Evolutionary conservation across 2,113 vertebrate genomes (phyloP), one percentile per base, ranked within the genome.

Genomic region (Phoxinus phoxinus): DNA sequence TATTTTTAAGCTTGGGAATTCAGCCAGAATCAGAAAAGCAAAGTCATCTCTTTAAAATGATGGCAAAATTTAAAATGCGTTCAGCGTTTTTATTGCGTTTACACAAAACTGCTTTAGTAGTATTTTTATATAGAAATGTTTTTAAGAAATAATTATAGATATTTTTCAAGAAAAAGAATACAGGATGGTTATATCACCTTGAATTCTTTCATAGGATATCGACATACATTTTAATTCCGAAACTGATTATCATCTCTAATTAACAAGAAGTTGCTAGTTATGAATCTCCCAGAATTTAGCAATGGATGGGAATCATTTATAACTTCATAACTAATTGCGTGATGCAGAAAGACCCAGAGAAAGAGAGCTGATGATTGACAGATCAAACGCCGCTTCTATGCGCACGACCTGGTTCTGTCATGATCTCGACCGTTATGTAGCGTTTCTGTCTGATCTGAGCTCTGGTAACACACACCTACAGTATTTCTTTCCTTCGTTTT

Each of bases 351-450:
- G 65, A 69, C 30, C 9, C 6, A 19, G 7, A 67, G 65, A 37
- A 21, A 19, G 65, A 9, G 65, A 35, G 35, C 37, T 12, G 67
- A 6, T 41, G 67, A 72, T 9, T 72, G 67, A 71, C 32, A 23
- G 67, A 71, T 71, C 32, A 71, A 71, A 71, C 19, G 19, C 32
- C 1, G 67, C 9, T 23, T 41, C 67, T 41, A n/a, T 41, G 69
- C 19, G n/a, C 69, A 72, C 35, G 10, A 72, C 69, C 69, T 72
- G 69, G 21, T 41, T 72, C 69, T 72, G 69, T 72, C 69, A 72
- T 41, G 41, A 41, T 41, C 35, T 37, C 35, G 41, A 21, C 67
- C 12, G 30, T 69, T 10, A 35, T 11, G 21, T 21, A 69, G 65
- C 65, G 10, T 35, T 37, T 37, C 35, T 41, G 67, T 71, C 32